Percentiles rank a stretch among this genome's conserved stretches.
phyloP scores from a whole-genome alignment of 2,888 invertebrate species.

The Rhorus exstirpatorius region DNA sequence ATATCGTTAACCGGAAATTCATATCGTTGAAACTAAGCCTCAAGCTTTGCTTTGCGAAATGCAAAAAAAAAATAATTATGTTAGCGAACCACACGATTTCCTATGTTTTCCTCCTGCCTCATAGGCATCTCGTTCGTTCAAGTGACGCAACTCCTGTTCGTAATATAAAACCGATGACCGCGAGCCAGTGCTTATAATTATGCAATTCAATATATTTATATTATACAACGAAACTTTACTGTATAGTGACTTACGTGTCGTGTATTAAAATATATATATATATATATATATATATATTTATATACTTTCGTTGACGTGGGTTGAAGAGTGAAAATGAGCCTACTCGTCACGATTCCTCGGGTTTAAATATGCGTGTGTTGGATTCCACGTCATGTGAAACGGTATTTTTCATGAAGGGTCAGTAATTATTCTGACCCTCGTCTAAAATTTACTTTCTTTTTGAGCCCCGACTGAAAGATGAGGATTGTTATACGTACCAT shows the following conservation, averaged over 20 bases:
- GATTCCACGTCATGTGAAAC: too few relatives aligned
- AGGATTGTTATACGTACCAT: too few relatives aligned
- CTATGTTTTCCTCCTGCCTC: slow-evolving; percentile 46
- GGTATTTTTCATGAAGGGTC: too few relatives aligned
- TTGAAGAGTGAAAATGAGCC: background rate
- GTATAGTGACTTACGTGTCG: slow-evolving; percentile 42
- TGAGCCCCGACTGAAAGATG: too few relatives aligned
- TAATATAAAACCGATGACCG: slow-evolving; percentile 65
- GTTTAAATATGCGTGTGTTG: background rate
- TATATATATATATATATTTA: background rate
- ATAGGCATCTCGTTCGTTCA: background rate
- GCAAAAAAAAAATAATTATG: slow-evolving; percentile 1
- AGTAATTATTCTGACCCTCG: too few relatives aligned
- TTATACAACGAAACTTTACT: slow-evolving; percentile 54
- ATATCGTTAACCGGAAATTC: background rate
- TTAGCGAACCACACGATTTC: slow-evolving; percentile 16
- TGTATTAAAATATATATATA: slow-evolving; percentile 28
- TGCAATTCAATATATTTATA: slow-evolving; percentile 55
- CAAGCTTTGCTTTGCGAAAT: slow-evolving; percentile 4
- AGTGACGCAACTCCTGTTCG: slow-evolving; percentile 58
- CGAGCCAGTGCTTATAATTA: slow-evolving; percentile 60
- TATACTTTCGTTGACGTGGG: background rate
- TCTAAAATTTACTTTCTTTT: too few relatives aligned
- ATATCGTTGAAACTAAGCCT: background rate
- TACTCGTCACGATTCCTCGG: background rate